These are phyloP conservation scores for Cordilura impudica DNA, from an alignment of 2,888 invertebrate species.

Conservation along the genomic window DNA sequence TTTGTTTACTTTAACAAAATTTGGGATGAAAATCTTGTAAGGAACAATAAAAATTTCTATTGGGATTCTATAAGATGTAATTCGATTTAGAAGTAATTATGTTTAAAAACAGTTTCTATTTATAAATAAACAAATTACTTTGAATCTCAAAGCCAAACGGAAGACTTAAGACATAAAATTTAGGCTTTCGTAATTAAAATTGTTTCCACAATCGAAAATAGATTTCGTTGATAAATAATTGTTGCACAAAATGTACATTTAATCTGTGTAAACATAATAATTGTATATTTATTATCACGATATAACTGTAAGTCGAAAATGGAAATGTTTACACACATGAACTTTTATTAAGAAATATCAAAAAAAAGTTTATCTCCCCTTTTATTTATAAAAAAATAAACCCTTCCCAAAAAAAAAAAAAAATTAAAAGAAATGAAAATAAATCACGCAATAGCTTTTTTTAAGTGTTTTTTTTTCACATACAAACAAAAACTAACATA, in stretches of 20 bases:
- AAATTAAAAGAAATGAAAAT: background rate
- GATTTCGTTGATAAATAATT: background rate
- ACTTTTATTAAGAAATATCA: background rate
- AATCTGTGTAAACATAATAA: background rate
- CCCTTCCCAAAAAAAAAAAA: background rate
- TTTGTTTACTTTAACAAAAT: too few relatives aligned
- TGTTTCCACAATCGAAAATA: background rate
- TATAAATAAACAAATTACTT: too few relatives aligned
- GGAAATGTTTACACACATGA: background rate
- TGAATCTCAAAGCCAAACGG: background rate
- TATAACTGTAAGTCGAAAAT: background rate
- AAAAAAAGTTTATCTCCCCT: background rate
- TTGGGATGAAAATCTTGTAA: too few relatives aligned
- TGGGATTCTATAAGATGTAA: too few relatives aligned
- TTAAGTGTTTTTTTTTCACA: background rate
- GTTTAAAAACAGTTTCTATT: too few relatives aligned
- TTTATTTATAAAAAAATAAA: background rate
- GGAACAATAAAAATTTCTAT: too few relatives aligned
- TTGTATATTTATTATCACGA: background rate
- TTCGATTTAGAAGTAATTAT: too few relatives aligned
- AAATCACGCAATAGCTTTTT: background rate
- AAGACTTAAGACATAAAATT: constrained; percentile 2
- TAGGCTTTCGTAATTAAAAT: background rate
- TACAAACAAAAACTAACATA: background rate
- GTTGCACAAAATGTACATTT: background rate